phyloP scores from a whole-genome alignment of 2,888 invertebrate species.

The Pseudanteris insignis region DNA sequence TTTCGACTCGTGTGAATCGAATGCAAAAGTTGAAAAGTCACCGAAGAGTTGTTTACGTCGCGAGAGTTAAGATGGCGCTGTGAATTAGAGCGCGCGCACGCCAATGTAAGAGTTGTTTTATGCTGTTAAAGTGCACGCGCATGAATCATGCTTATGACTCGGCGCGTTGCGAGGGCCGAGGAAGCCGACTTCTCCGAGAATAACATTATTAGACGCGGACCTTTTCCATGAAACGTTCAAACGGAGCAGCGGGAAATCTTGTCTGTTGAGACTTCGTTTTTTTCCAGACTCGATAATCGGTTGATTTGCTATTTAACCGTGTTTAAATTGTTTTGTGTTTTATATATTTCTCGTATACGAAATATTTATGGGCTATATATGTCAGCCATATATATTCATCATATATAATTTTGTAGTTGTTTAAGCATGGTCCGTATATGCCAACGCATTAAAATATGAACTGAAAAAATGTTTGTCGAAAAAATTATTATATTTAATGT shows the following conservation, averaged over 20 bases:
- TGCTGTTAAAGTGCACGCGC: slow-evolving; percentile 20
- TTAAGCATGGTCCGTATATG: too few relatives aligned
- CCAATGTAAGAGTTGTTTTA: slow-evolving; percentile 18
- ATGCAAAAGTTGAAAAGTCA: too few relatives aligned
- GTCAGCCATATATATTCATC: too few relatives aligned
- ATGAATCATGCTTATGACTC: slow-evolving; percentile 37
- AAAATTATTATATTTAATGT: too few relatives aligned
- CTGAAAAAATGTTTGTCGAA: too few relatives aligned
- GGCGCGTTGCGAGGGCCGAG: slow-evolving; percentile 10
- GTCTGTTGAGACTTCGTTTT: not conserved
- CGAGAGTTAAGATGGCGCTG: slow-evolving; percentile 12
- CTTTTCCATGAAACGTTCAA: slow-evolving; percentile 31
- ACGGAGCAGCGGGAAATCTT: slow-evolving; percentile 2
- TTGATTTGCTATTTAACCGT: not conserved
- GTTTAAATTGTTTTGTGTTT: slow-evolving; percentile 1
- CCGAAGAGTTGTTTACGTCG: not conserved
- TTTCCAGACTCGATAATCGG: too few relatives aligned
- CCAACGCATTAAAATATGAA: too few relatives aligned
- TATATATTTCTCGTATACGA: not conserved
- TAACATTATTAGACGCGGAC: slow-evolving; percentile 30
- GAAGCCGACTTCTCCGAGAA: slow-evolving; percentile 24
- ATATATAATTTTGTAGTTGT: too few relatives aligned
- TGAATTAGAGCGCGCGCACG: slow-evolving; percentile 30
- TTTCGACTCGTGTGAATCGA: slow-evolving; percentile 5
- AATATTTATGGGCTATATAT: too few relatives aligned